Conservation (phyloP, 2,888 invertebrate species). For the Willowsia nigromaculata region DNA sequence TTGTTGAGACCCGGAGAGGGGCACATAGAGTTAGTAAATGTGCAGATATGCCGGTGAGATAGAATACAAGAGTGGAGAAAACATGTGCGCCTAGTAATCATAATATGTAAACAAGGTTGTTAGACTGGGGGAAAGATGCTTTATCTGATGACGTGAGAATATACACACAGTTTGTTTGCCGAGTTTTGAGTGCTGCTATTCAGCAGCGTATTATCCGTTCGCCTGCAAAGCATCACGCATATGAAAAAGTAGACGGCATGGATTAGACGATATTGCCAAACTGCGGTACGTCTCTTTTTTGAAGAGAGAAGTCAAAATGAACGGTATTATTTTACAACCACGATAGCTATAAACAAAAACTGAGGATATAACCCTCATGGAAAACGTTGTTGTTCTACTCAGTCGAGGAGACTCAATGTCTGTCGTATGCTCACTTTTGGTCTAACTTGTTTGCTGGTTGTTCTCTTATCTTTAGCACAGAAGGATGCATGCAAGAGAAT, state of each 20-base stretch:
- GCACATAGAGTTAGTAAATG: not conserved
- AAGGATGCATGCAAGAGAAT: not conserved
- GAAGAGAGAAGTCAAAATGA: constrained; percentile 14
- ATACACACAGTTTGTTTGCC: not conserved
- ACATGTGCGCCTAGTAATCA: constrained; percentile 22
- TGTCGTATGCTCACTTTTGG: not conserved
- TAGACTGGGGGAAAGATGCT: not conserved
- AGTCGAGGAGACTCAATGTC: not conserved
- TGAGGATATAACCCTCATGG: constrained; percentile 32
- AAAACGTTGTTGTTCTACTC: not conserved
- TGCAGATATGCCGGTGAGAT: not conserved
- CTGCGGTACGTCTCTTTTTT: not conserved
- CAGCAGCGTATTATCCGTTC: not conserved
- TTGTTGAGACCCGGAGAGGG: not conserved
- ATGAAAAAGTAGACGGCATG: too few species aligned
- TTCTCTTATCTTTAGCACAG: constrained; percentile 5
- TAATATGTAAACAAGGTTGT: constrained; percentile 31
- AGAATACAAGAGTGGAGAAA: not conserved
- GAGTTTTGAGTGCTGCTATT: not conserved
- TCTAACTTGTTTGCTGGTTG: not conserved
- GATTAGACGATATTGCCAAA: not conserved
- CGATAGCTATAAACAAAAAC: constrained; percentile 23
- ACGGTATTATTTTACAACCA: constrained; percentile 33
- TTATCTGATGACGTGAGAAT: constrained; percentile 29
- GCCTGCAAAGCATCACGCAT: not conserved